Evolutionary conservation across 2,113 vertebrate species (phyloP).

Genomic region (Picathartes gymnocephalus): DNA sequence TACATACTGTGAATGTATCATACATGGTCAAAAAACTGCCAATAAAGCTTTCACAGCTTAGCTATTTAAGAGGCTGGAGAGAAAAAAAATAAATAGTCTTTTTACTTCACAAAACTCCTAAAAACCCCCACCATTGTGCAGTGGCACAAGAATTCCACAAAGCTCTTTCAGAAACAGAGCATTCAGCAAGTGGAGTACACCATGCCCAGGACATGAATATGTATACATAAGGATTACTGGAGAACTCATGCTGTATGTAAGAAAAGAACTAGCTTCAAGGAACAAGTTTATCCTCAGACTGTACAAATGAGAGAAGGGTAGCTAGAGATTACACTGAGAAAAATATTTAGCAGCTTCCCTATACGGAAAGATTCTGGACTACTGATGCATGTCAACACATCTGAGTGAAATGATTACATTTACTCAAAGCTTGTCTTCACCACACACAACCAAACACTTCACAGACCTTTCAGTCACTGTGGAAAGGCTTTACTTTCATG

Average conservation of each 20-base stretch:
- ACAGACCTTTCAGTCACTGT: background rate
- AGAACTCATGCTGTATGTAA: background rate
- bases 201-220: background rate
- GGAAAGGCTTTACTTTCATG: background rate
- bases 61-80: background rate
- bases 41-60: constrained; percentile 15
- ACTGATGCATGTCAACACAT: background rate
- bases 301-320: background rate
- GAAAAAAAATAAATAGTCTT: background rate
- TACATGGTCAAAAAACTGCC: background rate
- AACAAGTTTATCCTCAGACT: background rate
- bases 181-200: background rate
- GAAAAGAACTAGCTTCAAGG: background rate
- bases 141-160: background rate
- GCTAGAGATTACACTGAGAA: background rate
- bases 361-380: background rate
- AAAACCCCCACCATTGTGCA: background rate
- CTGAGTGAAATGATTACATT: background rate
- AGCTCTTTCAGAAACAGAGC: background rate
- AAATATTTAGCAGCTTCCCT: background rate
- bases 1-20: background rate
- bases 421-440: background rate
- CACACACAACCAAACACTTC: background rate
- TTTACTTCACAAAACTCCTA: background rate
- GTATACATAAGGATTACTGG: background rate